phyloP scores from a whole-genome alignment of 1,140 invertebrate genomes.

The Monomorium pharaonis region DNA sequence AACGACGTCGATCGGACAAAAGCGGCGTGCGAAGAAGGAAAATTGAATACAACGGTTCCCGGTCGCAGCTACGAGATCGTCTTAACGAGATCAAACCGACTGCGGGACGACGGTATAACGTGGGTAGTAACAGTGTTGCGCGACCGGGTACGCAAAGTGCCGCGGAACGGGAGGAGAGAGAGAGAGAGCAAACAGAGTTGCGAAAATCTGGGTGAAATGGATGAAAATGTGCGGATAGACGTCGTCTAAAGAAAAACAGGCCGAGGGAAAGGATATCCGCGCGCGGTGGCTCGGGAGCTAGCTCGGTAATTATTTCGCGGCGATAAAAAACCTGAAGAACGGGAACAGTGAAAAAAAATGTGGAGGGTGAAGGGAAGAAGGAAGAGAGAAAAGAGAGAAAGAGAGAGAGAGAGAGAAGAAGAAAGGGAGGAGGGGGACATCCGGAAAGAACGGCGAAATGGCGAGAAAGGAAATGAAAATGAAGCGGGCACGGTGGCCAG shows the following conservation, averaged over 20 bases:
- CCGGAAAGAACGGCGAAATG: slow-evolving; percentile 32
- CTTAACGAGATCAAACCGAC: slow-evolving; percentile 26
- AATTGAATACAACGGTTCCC: slow-evolving; percentile 26
- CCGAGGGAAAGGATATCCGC: neutral
- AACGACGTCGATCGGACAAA: slow-evolving; percentile 56
- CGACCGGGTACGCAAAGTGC: neutral
- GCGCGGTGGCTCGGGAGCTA: neutral
- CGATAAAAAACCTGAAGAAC: slow-evolving; percentile 46
- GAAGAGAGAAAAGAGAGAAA: neutral
- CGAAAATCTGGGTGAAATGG: slow-evolving; percentile 9
- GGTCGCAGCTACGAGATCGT: neutral
- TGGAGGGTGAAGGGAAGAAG: neutral
- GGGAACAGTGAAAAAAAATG: slow-evolving; percentile 18
- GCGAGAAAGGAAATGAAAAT: slow-evolving; percentile 49
- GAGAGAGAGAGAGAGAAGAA: neutral
- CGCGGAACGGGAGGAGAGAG: neutral
- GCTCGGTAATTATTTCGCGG: slow-evolving; percentile 41
- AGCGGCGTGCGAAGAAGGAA: slow-evolving; percentile 35
- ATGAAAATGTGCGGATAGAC: slow-evolving; percentile 27
- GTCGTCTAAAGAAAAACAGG: neutral
- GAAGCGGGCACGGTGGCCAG: slow-evolving; percentile 54
- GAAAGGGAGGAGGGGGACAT: neutral
- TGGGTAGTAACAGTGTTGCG: neutral
- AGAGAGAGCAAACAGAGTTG: neutral
- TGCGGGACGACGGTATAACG: neutral